Evolutionary conservation across 1,140 invertebrate genomes (phyloP).

Genomic region (Neotoxoptera formosana): DNA sequence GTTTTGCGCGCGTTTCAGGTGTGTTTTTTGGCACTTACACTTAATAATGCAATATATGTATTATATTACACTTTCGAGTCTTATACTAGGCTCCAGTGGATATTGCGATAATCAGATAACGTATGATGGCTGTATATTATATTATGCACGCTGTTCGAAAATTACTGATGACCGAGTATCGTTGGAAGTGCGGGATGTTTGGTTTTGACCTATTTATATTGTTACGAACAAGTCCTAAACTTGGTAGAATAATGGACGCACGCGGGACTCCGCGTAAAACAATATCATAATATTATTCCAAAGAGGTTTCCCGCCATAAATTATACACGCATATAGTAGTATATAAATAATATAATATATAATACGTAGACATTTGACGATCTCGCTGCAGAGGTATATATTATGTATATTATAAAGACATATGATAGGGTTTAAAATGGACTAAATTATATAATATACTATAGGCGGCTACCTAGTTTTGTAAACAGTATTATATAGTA

Average conservation of each 20-base stretch:
- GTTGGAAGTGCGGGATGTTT: too few relatives aligned
- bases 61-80: neutral
- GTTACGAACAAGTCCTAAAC: neutral
- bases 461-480: too few relatives aligned
- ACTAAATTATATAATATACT: too few relatives aligned
- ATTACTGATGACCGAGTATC: neutral
- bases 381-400: neutral
- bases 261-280: neutral
- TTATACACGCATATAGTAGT: neutral
- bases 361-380: neutral
- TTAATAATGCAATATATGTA: neutral
- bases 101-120: neutral
- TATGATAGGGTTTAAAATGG: neutral
- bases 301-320: neutral
- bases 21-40: neutral
- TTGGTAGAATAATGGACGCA: neutral
- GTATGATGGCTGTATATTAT: neutral
- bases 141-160: neutral
- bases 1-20: neutral
- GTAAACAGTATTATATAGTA: too few relatives aligned
- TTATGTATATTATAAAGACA: neutral
- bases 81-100: neutral
- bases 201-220: neutral
- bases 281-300: neutral
- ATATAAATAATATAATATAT: neutral